Base-by-base conservation (phyloP, 2,113 vertebrate genomes). In the Gymnorhina tibicen region DNA sequence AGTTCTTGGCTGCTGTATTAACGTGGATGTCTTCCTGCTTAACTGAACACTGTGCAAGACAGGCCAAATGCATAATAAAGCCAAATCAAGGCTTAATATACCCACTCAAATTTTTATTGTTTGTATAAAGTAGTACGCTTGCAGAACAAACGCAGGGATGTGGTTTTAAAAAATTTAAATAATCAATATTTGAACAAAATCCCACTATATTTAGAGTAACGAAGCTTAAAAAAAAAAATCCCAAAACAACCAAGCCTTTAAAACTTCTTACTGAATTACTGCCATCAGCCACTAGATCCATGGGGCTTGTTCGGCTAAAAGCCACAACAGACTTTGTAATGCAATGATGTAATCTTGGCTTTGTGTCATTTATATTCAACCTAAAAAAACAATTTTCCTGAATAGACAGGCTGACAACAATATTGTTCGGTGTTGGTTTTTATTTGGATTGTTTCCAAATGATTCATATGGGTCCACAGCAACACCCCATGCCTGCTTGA, bases 311-410 rank as follows among this genome's bases (percentile, higher is more conserved):
- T 98, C 97, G 74, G 97, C 97, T 98, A 98, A 98, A 98, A 98
- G 97, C 97, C 97, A 98, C 98, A 98, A 98, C 98, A 98, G 98
- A 98, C 97, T 98, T 98, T 98, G 98, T 98, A 98, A 98, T 97
- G 97, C 97, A 98, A 75, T 99, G 98, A 99, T 98, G 98, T 99
- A 98, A 99, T 99, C 98, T 98, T 98, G 98, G 98, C 98, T 98
- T 98, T 98, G 98, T 98, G 98, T 98, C 98, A 98, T 98, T 98
- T 98, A 98, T 97, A 98, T 98, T 98, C 98, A 98, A 97, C 97
- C 96, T 98, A 97, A 97, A 97, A 98, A 98, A 97, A 93, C 97
- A 98, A 97, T 98, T 98, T 98, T 98, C 96, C 93, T 98, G 98
- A 98, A 99, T 98, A 98, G 98, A 98, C 97, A 98, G 97, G 96